These are phyloP conservation scores for Cyprinodon variegatus DNA, from an alignment of 2,113 vertebrate species.

Conservation along the genomic window DNA sequence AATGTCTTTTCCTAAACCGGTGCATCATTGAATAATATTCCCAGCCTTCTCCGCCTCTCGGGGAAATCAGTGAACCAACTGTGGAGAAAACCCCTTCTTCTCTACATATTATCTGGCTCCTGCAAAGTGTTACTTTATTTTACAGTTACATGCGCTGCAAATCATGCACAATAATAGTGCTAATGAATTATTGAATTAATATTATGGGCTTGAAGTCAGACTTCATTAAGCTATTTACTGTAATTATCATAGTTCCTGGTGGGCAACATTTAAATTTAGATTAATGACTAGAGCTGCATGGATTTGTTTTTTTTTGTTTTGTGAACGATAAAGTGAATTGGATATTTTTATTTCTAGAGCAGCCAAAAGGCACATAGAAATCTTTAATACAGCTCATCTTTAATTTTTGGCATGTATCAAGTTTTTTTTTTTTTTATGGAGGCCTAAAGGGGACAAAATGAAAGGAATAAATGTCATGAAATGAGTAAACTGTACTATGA, in stretches of 20 bases:
- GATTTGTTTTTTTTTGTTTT: too few species aligned
- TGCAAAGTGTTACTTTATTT: not conserved
- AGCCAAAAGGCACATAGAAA: too few species aligned
- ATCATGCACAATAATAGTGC: not conserved
- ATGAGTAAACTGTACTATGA: too few species aligned
- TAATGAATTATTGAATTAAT: not conserved
- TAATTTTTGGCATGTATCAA: too few species aligned
- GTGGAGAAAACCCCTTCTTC: constrained; percentile 6
- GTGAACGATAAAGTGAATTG: too few species aligned
- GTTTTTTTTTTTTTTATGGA: too few species aligned
- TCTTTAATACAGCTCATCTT: too few species aligned
- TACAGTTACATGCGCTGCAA: not conserved
- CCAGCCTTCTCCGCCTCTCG: constrained; percentile 27
- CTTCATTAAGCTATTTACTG: not conserved
- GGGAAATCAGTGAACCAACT: constrained; percentile 23
- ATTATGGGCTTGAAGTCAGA: not conserved
- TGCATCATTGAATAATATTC: constrained; percentile 14
- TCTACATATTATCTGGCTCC: not conserved
- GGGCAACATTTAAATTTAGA: not conserved
- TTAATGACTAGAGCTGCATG: not conserved
- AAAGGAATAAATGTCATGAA: too few species aligned
- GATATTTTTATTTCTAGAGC: too few species aligned
- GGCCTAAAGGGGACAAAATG: too few species aligned
- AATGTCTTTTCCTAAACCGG: constrained; percentile 15
- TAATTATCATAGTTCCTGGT: not conserved